Percentiles rank a stretch among this genome's conserved stretches.
Evolutionary conservation across 2,888 invertebrate species (phyloP).

Genomic region (Campoletis raptor): DNA sequence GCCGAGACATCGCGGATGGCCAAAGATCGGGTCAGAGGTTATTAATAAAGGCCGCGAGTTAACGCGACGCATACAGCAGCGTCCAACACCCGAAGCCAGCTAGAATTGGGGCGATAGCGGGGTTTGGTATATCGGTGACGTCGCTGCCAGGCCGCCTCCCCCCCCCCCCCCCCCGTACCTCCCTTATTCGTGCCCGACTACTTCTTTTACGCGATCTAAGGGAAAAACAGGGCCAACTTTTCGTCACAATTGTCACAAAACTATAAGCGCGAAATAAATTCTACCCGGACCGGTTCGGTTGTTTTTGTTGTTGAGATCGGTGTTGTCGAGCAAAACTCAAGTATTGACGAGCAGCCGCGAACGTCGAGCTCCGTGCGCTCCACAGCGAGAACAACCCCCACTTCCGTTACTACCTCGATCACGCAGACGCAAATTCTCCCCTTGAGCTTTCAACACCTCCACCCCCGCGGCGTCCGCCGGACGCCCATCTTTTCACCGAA

Average conservation of each 20-base stretch:
- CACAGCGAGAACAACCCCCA: neutral
- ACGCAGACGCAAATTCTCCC: conserved; percentile 58
- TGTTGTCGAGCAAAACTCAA: neutral
- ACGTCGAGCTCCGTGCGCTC: conserved; percentile 6
- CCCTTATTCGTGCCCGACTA: too few relatives aligned
- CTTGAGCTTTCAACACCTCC: neutral
- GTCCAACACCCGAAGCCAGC: neutral
- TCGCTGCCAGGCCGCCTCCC: too few relatives aligned
- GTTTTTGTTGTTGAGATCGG: neutral
- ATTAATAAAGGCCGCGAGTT: neutral
- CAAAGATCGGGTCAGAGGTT: neutral
- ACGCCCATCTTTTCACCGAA: neutral
- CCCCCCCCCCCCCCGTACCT: too few relatives aligned
- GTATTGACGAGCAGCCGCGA: conserved; percentile 51
- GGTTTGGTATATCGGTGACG: neutral
- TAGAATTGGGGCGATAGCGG: neutral
- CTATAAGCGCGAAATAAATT: neutral
- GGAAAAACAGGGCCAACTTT: too few relatives aligned
- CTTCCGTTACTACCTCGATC: neutral
- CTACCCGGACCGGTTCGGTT: conserved; percentile 1
- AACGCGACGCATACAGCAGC: neutral
- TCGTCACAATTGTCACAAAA: neutral
- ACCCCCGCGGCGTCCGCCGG: neutral
- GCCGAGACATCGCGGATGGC: neutral
- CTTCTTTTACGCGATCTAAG: too few relatives aligned